A percentile compares a stretch with the other conserved stretches of the same genome.
Conservation (phyloP, 2,113 vertebrate species). For the Ursus arctos region DNA sequence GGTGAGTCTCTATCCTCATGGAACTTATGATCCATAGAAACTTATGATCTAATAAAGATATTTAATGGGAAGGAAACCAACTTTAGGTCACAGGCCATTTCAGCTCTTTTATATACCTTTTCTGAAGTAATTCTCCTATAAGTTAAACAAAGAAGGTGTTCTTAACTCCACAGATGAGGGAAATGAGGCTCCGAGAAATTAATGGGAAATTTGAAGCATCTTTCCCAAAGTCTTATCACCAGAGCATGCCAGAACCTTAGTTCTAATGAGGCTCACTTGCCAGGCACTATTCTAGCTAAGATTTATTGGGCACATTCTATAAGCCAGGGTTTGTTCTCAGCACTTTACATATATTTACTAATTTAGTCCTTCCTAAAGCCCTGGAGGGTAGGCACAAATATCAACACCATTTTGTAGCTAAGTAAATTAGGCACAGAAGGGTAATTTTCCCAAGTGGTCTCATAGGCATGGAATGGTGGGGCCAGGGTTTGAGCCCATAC, state of each 20-base stretch:
- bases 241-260: background rate
- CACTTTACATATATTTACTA: background rate
- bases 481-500: background rate
- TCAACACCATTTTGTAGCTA: background rate
- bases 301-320: background rate
- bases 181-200: background rate
- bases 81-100: background rate
- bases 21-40: background rate
- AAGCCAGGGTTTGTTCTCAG: background rate
- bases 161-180: background rate
- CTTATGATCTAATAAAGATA: background rate
- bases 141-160: background rate
- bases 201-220: background rate
- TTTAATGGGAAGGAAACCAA: background rate
- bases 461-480: background rate
- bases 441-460: background rate
- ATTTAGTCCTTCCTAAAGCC: background rate
- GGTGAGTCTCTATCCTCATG: background rate
- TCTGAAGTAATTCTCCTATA: background rate
- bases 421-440: background rate
- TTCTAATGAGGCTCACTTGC: background rate
- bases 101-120: background rate
- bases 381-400: background rate
- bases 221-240: background rate
- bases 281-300: background rate